Conservation (phyloP, 1,140 invertebrate genomes). For the Lordiphosa stackelbergi region DNA sequence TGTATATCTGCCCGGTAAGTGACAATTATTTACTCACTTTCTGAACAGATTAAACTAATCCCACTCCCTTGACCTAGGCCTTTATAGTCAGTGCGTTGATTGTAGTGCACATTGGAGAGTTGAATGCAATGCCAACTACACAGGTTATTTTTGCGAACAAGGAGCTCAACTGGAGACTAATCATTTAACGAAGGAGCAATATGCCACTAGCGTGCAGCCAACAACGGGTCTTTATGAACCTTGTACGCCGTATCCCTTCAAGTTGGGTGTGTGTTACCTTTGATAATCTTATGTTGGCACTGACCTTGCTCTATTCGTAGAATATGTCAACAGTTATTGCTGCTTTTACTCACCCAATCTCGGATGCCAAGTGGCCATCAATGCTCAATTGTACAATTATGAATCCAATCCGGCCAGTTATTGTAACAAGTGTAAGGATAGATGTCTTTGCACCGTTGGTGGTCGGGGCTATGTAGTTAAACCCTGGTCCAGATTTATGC, state of each 20-base stretch:
- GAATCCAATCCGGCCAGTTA: neutral
- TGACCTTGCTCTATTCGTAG: neutral
- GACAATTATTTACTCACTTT: too few relatives aligned
- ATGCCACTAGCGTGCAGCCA: neutral
- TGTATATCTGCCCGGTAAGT: too few relatives aligned
- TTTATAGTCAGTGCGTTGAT: conserved; percentile 20
- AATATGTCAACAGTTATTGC: conserved; percentile 10
- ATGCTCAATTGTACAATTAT: neutral
- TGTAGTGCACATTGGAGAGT: neutral
- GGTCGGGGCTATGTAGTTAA: neutral
- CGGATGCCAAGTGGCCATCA: conserved; percentile 29
- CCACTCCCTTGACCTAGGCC: neutral
- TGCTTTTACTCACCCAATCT: conserved; percentile 26
- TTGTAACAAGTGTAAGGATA: conserved; percentile 10
- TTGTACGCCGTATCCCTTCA: conserved; percentile 14
- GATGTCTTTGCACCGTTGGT: conserved; percentile 3
- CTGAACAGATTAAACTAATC: too few relatives aligned
- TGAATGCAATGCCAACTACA: neutral
- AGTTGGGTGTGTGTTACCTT: conserved; percentile 9
- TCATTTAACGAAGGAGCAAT: neutral
- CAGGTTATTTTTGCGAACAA: conserved; percentile 23
- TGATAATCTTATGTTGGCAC: neutral
- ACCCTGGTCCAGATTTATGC: neutral
- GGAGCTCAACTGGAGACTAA: neutral
- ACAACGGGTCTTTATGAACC: neutral